A percentile compares a stretch with the other conserved stretches of the same genome.
Conservation (phyloP, 2,113 vertebrate species). For the Ahaetulla prasina region DNA sequence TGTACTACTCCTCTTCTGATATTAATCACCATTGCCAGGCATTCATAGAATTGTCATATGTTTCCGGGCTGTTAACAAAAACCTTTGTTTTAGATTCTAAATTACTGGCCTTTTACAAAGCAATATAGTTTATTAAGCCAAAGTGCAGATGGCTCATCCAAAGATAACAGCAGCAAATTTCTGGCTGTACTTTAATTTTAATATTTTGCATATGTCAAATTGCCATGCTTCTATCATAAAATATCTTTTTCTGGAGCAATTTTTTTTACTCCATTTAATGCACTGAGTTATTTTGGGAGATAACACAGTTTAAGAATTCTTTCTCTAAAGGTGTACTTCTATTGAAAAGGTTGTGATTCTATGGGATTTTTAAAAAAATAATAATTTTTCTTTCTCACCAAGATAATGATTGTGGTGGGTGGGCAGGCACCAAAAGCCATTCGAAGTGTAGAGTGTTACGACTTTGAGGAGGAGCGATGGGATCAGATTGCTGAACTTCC, state of each 20-base stretch:
- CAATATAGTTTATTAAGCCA: rapidly evolving
- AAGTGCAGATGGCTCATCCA: neutral
- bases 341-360: neutral
- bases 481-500: constrained; percentile 93
- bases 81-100: neutral
- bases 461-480: constrained; percentile 94
- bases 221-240: constrained; percentile 23
- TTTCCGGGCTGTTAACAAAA: constrained; percentile 14
- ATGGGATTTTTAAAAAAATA: neutral
- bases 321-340: constrained; percentile 7
- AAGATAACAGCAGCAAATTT: neutral
- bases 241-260: neutral
- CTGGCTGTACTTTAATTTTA: neutral
- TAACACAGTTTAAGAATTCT: neutral
- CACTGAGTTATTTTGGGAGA: neutral
- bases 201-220: constrained; percentile 10
- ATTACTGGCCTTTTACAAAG: neutral
- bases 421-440: constrained; percentile 96
- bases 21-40: neutral
- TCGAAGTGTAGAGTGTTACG: constrained; percentile 94
- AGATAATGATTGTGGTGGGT: constrained; percentile 98
- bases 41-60: constrained; percentile 15
- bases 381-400: constrained; percentile 39
- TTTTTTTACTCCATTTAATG: neutral
- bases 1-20: neutral